Conservation (phyloP, 2,888 invertebrate genomes). For the Hirtodrosophila cameraria region DNA sequence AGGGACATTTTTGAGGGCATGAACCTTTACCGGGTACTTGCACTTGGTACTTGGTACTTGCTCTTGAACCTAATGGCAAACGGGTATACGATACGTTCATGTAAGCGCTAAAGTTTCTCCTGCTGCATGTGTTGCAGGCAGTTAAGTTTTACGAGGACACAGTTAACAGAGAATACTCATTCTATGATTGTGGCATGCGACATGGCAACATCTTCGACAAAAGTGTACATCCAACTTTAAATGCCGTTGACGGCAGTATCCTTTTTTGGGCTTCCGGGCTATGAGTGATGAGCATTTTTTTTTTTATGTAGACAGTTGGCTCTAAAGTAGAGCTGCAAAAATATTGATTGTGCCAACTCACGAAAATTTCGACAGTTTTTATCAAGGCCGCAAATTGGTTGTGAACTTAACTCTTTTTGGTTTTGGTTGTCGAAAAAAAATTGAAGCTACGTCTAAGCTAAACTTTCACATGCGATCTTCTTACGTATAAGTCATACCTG, state of each 20-base stretch:
- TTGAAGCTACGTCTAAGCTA: too few relatives aligned
- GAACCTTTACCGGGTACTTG: conserved; percentile 24
- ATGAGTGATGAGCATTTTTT: conserved; percentile 57
- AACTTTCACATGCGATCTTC: too few relatives aligned
- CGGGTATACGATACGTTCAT: too few relatives aligned
- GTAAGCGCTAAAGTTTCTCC: conserved; percentile 16
- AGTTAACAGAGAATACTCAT: background rate
- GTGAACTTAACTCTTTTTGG: too few relatives aligned
- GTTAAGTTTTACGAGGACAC: conserved; percentile 19
- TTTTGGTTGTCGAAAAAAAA: too few relatives aligned
- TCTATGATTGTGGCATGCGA: conserved; percentile 12
- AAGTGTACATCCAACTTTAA: conserved; percentile 21
- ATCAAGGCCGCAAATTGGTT: too few relatives aligned
- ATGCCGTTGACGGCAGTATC: conserved; percentile 25
- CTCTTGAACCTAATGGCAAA: conserved; percentile 47
- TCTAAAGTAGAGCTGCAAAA: conserved; percentile 27
- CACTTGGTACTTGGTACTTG: conserved; percentile 9
- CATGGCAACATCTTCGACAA: conserved; percentile 1
- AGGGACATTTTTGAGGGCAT: conserved; percentile 33
- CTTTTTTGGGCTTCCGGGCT: conserved; percentile 31
- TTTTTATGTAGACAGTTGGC: conserved; percentile 29
- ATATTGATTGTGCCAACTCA: too few relatives aligned
- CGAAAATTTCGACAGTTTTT: too few relatives aligned
- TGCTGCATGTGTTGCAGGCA: conserved; percentile 12
- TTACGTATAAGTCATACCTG: too few relatives aligned